Evolutionary conservation across 2,888 invertebrate genomes (phyloP), one percentile per base, ranked within the genome.

Genomic region (Lutraria lutraria): DNA sequence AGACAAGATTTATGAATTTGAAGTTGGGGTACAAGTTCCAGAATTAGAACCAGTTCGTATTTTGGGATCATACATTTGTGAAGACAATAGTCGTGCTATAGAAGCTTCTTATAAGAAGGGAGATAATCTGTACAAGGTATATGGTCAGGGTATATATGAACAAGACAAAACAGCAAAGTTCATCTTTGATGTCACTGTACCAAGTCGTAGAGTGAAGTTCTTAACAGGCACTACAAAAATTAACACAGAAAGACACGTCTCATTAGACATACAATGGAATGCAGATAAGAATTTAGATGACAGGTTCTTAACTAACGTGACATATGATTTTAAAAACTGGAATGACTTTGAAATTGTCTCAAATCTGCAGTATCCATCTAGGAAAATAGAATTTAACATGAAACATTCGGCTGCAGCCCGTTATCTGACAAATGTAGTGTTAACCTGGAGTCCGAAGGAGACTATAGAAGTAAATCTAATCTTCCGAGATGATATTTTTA

Each of bases 251-350:
- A 92, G 88, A 52, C 89, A 86, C 15, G 90, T 88, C 6, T 86
- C 92, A 29, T 56, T 94, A 34, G 93, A 94, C 81, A 85, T 94
- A 21, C 91, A 93, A 34, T 95, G 94, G 95, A 93, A 95, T 89
- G 95, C 93, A 19, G 93, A 94, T 34, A 92, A 90, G 12, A 89
- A 93, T 72, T 79, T 86, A 72, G 93, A 92, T 83, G 91, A 89
- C 16, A 90, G 93, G 60, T 92, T 93, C 83, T 53, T 93, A 21
- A 63, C 90, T 19, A 92, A 92, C 76, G 86, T 87, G 10, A 90
- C 93, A 19, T 87, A 84, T 29, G 90, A 92, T 81, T 87, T 89
- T 54, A 90, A 90, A 56, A 88, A 87, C 1, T 80, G 88, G 86
- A 86, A 91, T 79, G 89, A 94, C 86, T 92, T 93, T 90, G 93